These are phyloP conservation scores for Wiebesia pumilae DNA, from an alignment of 1,140 invertebrate genomes.

Conservation along the genomic window DNA sequence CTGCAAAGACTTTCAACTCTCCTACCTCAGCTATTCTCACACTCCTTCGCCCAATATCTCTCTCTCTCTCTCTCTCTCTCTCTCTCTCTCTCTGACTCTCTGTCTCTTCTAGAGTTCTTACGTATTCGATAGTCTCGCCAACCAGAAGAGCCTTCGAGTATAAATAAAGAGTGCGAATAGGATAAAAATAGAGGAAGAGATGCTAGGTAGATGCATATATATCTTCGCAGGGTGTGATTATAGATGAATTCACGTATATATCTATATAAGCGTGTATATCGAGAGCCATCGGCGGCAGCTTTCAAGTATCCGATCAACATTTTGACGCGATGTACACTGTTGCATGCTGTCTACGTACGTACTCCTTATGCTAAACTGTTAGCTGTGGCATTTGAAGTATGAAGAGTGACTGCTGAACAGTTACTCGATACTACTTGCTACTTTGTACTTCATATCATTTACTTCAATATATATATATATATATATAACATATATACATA, in stretches of 20 bases:
- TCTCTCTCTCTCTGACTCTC: neutral
- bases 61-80: neutral
- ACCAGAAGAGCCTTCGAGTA: neutral
- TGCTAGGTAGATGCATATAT: neutral
- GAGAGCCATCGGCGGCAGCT: neutral
- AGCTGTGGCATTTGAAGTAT: neutral
- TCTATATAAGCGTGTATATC: neutral
- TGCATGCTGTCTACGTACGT: neutral
- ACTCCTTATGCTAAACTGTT: slow-evolving; percentile 3
- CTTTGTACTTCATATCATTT: neutral
- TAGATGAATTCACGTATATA: too few species aligned
- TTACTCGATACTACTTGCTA: neutral
- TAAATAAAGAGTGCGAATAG: neutral
- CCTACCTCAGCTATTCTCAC: neutral
- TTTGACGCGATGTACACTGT: slow-evolving; percentile 11
- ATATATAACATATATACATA: too few species aligned
- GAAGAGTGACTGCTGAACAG: neutral
- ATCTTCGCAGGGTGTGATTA: neutral
- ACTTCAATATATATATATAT: neutral
- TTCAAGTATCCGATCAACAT: slow-evolving; percentile 30
- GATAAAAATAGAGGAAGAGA: slow-evolving; percentile 25
- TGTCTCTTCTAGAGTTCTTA: neutral
- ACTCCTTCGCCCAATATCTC: neutral
- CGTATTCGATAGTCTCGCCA: neutral
- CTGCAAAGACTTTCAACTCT: neutral